Evolutionary conservation across 2,113 vertebrate genomes (phyloP).

Genomic region (Limnothrissa miodon): DNA sequence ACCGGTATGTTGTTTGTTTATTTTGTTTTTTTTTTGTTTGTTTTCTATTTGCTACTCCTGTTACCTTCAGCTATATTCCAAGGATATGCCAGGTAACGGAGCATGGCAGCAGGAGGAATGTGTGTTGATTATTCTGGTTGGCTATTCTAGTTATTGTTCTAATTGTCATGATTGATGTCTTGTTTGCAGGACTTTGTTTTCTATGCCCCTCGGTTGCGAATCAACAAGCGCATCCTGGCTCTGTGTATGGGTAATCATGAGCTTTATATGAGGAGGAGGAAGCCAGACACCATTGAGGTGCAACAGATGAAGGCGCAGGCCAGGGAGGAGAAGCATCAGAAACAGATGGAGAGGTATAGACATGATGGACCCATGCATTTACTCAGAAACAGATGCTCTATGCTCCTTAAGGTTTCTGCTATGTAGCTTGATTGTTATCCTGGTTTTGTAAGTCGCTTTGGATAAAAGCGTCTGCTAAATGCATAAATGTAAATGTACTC

Average conservation of each 20-base stretch:
- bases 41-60: background rate
- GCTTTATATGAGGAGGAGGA: conserved; percentile 95
- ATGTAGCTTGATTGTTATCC: no score
- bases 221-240: conserved; percentile 95
- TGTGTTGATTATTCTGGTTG: no score
- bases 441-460: no score
- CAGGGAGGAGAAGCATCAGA: conserved; percentile 96
- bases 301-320: conserved; percentile 99
- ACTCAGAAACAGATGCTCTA: background rate
- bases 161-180: background rate
- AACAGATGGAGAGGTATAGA: conserved; percentile 91
- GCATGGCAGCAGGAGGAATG: no score
- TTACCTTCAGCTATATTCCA: background rate
- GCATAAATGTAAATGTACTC: no score
- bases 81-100: background rate
- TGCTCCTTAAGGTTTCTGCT: no score
- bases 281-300: conserved; percentile 97
- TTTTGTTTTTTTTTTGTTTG: background rate
- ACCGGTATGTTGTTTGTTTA: conserved; percentile 78
- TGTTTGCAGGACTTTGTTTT: conserved; percentile 91
- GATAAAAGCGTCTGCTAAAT: no score
- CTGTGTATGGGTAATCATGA: conserved; percentile 99
- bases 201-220: conserved; percentile 93
- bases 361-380: background rate
- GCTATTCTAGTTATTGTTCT: no score